Evolutionary conservation across 2,797 vertebrate species (phyloP), one percentile per base, ranked within the genome.

Genomic region (Pangasius mekongensis): DNA sequence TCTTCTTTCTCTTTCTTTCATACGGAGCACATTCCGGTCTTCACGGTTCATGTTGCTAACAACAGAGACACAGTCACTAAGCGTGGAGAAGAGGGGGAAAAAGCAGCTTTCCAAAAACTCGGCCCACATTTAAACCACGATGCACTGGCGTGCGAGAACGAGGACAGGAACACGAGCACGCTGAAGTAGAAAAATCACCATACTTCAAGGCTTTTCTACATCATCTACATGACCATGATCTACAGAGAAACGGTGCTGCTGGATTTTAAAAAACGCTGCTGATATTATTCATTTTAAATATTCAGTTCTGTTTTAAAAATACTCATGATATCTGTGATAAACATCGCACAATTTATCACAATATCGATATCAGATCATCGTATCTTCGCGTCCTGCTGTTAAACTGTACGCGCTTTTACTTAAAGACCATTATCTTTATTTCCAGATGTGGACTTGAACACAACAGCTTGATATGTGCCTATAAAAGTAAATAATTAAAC

Each of bases 1-100:
- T 95, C 98, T 96, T 96, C 99, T 98, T 97, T 99, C 99, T 97
- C 97, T 97, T 98, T 99, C 99, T 99, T 99, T 99, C 98, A 99
- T 97, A 96, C 99, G 98, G 96, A 99, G 98, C 97, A 98, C 98
- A 99, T 99, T 99, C 96, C 98, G 98, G 96, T 99, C 99, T 96
- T 99, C 99, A 97, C 98, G 98, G 98, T 99, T 99, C 99, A 99
- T 99, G 98, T 98, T 99, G 98, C 99, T 99, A 93, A 85, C 90
- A 96, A 96, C 84, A 95, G 92, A 95, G 93, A 95, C 82, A 92
- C 80, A 90, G 90, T 92, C 91, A 93, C 91, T 92, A 84, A 93
- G 92, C 87, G 84, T 92, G 91, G 90, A 92, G 80, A 89, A 92
- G 76, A 88, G 86, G 77, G 87, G 84, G 88, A 66, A 85, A 93